Conservation (phyloP, 1,140 invertebrate genomes). For the Drosophila mauritiana region DNA sequence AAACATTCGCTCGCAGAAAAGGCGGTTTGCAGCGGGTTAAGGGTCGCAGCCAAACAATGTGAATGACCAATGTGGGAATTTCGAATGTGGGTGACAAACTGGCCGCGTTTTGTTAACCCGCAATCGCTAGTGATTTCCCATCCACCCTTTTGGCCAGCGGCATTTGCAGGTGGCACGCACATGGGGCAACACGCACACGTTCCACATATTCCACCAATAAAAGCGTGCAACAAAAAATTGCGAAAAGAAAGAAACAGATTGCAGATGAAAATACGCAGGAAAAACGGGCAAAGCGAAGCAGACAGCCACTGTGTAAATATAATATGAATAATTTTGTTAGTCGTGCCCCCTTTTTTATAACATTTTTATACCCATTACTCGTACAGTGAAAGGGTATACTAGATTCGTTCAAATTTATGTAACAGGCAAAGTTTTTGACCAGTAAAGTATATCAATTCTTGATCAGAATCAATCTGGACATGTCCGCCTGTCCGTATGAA, state of each 20-base stretch:
- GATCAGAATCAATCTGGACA: no score
- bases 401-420: no score
- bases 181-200: conserved; percentile 43
- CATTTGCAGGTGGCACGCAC: conserved; percentile 33
- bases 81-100: conserved; percentile 50
- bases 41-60: conserved; percentile 47
- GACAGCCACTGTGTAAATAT: conserved; percentile 25
- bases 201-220: conserved; percentile 3
- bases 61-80: conserved; percentile 30
- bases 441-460: no score
- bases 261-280: conserved; percentile 14
- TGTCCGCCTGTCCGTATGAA: no score
- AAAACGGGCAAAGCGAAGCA: conserved; percentile 3
- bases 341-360: not conserved
- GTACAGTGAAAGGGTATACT: no score
- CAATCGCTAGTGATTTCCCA: not conserved
- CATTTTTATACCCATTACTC: no score
- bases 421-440: no score
- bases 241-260: conserved; percentile 4
- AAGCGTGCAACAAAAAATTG: not conserved
- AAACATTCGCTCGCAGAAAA: conserved; percentile 14
- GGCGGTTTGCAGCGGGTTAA: conserved; percentile 2
- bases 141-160: conserved; percentile 2
- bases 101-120: conserved; percentile 36
- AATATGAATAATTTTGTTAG: conserved; percentile 44